Conservation (phyloP, 2,888 invertebrate genomes). For the Urechis unicinctus region DNA sequence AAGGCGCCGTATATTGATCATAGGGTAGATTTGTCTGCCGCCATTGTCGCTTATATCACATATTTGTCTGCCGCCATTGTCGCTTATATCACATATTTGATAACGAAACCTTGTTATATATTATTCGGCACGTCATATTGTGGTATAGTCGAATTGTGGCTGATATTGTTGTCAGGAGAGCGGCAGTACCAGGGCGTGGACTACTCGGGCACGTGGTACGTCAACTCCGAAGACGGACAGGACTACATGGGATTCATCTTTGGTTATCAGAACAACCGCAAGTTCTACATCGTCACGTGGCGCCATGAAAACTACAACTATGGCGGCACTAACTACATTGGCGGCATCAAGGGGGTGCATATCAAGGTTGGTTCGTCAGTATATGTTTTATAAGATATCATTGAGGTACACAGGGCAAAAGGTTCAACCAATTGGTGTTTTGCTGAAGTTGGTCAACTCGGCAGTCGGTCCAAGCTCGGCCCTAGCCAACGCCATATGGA, state of each 20-base stretch:
- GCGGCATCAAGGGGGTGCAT: conserved; percentile 32
- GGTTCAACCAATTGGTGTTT: no score
- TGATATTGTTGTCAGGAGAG: conserved; percentile 53
- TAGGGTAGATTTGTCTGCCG: no score
- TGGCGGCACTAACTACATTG: conserved; percentile 15
- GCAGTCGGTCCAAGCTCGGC: conserved; percentile 19
- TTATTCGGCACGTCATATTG: no score
- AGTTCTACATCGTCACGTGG: conserved; percentile 35
- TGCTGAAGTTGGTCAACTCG: conserved; percentile 28
- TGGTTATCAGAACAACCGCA: conserved; percentile 56
- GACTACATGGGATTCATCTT: conserved; percentile 36
- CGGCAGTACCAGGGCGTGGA: conserved; percentile 28
- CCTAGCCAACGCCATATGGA: conserved; percentile 28
- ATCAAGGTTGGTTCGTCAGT: conserved; percentile 27
- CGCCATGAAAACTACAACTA: conserved; percentile 27
- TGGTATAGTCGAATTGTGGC: no score
- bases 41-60: no score
- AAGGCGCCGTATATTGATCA: no score
- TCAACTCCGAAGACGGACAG: conserved; percentile 19
- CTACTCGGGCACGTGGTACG: conserved; percentile 31
- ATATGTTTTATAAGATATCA: conserved; percentile 5
- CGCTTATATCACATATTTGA: no score
- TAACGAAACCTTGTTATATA: no score
- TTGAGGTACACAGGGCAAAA: no score
- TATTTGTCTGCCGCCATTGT: no score